Conservation (phyloP, 2,888 invertebrate species). For the Dyspetes luteomarginatus region DNA sequence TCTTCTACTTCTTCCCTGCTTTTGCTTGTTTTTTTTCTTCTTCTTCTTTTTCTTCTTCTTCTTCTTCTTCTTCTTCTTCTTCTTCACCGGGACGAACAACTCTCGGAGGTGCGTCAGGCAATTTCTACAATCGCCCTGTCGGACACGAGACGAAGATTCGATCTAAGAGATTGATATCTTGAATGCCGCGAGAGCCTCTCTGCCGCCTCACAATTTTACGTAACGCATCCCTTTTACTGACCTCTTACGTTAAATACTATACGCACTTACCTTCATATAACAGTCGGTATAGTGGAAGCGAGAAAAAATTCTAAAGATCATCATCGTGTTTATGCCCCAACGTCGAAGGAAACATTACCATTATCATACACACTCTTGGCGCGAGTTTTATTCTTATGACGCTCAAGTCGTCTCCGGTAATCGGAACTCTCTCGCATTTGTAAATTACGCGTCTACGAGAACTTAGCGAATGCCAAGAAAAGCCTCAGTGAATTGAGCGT, state of each 20-base stretch:
- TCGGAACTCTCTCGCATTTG: constrained; percentile 75
- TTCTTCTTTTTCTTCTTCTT: constrained; percentile 2
- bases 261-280: constrained; percentile 24
- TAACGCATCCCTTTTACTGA: constrained; percentile 71
- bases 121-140: constrained; percentile 61
- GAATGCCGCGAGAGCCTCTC: constrained; percentile 30
- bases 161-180: constrained; percentile 76
- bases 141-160: constrained; percentile 67
- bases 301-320: constrained; percentile 46
- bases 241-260: constrained; percentile 58
- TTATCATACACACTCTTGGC: constrained; percentile 18
- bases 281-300: constrained; percentile 42
- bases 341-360: not conserved
- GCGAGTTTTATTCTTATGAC: constrained; percentile 30
- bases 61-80: constrained; percentile 4
- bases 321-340: not conserved
- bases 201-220: constrained; percentile 72
- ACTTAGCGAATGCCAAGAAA: not conserved
- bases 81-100: constrained; percentile 21
- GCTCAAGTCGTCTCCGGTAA: constrained; percentile 71
- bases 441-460: constrained; percentile 37
- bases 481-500: too few species aligned
- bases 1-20: constrained; percentile 1
- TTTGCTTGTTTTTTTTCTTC: constrained; percentile 18
- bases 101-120: constrained; percentile 49